Conservation (phyloP, 1,140 invertebrate genomes). For the Sycobia sp. region DNA sequence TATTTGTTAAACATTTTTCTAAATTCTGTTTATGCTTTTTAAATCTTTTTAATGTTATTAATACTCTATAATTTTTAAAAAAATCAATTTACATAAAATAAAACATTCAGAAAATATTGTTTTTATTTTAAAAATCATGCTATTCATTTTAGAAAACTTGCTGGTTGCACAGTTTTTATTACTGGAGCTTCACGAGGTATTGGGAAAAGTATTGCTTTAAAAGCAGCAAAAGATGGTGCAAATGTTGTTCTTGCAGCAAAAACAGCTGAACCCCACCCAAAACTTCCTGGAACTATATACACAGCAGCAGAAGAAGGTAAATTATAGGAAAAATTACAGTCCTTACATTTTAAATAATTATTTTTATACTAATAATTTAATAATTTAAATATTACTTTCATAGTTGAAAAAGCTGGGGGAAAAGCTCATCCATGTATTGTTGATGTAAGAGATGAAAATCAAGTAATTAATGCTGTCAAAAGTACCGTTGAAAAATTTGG, state of each 20-base stretch:
- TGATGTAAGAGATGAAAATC: conserved; percentile 87
- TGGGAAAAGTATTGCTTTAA: conserved; percentile 94
- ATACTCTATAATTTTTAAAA: background rate
- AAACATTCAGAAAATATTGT: background rate
- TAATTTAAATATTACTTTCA: conserved; percentile 42
- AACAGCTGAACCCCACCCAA: conserved; percentile 94
- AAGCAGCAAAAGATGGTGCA: conserved; percentile 91
- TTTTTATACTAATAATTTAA: too few species aligned
- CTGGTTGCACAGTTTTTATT: conserved; percentile 91
- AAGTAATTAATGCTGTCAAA: conserved; percentile 84
- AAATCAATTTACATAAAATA: too few species aligned
- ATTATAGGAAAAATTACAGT: too few species aligned
- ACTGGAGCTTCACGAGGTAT: conserved; percentile 97
- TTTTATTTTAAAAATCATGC: background rate
- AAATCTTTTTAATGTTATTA: background rate
- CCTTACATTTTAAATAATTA: too few species aligned
- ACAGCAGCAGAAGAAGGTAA: conserved; percentile 93
- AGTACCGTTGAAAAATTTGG: conserved; percentile 90
- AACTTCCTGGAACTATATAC: conserved; percentile 97
- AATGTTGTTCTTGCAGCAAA: conserved; percentile 96
- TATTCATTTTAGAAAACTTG: conserved; percentile 74
- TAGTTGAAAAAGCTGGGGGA: conserved; percentile 90
- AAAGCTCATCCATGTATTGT: conserved; percentile 91
- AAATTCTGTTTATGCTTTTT: background rate
- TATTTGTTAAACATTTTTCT: background rate